Conservation (phyloP, 2,797 vertebrate species). For the Valencia hispanica region DNA sequence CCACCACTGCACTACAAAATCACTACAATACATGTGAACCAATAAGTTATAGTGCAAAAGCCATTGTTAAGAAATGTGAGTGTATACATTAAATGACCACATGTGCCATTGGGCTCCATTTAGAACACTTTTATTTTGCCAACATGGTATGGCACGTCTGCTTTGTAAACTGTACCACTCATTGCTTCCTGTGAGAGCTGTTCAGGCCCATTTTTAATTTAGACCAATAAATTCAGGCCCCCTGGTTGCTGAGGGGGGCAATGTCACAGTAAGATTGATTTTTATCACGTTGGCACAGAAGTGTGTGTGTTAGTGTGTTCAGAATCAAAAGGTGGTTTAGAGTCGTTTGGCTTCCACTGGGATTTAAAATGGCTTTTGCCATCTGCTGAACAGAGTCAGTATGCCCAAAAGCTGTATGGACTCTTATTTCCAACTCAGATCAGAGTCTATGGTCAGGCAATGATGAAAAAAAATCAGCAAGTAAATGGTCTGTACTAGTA, state of each 20-base stretch:
- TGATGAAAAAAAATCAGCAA: slow-evolving; percentile 69
- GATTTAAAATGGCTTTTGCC: slow-evolving; percentile 69
- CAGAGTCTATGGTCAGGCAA: slow-evolving; percentile 70
- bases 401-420: slow-evolving; percentile 63
- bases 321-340: slow-evolving; percentile 52
- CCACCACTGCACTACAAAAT: neutral
- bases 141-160: slow-evolving; percentile 42
- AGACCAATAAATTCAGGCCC: slow-evolving; percentile 71
- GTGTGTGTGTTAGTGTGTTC: slow-evolving; percentile 58
- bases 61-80: too few species aligned
- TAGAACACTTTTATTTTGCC: slow-evolving; percentile 47
- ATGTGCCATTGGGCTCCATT: slow-evolving; percentile 24
- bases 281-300: slow-evolving; percentile 65
- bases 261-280: slow-evolving; percentile 81
- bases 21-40: neutral
- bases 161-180: slow-evolving; percentile 60
- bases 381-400: slow-evolving; percentile 76
- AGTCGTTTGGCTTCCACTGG: slow-evolving; percentile 49
- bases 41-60: neutral
- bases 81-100: slow-evolving; percentile 1
- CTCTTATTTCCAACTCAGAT: slow-evolving; percentile 61
- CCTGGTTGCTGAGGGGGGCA: slow-evolving; percentile 65
- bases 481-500: too few species aligned
- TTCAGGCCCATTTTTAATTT: slow-evolving; percentile 77
- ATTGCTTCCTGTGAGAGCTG: slow-evolving; percentile 64